phyloP scores from a whole-genome alignment of 2,797 vertebrate genomes.

The Paramormyrops hopkinsi region DNA sequence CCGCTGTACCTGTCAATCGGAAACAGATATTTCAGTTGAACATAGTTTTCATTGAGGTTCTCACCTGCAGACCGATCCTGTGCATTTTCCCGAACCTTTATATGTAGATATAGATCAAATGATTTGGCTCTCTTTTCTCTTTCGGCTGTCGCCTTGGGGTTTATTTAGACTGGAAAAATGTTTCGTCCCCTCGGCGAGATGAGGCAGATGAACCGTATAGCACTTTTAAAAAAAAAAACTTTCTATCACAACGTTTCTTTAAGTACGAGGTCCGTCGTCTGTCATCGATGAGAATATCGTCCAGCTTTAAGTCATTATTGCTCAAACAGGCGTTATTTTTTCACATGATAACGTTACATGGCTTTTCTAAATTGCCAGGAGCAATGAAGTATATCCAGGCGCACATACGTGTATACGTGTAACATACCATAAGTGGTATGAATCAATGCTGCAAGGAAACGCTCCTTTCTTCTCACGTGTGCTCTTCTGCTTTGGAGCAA shows the following conservation, averaged over 20 bases:
- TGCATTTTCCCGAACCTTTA: background rate
- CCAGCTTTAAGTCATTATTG: background rate
- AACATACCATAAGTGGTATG: background rate
- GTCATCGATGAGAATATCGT: background rate
- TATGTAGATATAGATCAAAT: background rate
- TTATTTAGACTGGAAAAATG: background rate
- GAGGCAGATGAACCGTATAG: background rate
- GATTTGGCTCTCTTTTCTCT: background rate
- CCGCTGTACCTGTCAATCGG: background rate
- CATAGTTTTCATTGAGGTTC: background rate
- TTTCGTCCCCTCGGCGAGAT: background rate
- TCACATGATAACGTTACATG: background rate
- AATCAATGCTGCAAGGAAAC: background rate
- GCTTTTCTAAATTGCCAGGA: background rate
- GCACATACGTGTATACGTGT: background rate
- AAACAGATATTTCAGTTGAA: background rate
- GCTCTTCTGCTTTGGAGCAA: background rate
- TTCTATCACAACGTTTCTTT: background rate
- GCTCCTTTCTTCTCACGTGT: background rate
- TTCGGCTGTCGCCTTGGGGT: background rate
- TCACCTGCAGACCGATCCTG: background rate
- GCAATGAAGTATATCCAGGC: background rate
- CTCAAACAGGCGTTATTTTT: background rate
- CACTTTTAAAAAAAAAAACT: background rate
- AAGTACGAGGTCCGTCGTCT: background rate